Evolutionary conservation across 2,888 invertebrate species (phyloP).

Genomic region (Formica aserva): DNA sequence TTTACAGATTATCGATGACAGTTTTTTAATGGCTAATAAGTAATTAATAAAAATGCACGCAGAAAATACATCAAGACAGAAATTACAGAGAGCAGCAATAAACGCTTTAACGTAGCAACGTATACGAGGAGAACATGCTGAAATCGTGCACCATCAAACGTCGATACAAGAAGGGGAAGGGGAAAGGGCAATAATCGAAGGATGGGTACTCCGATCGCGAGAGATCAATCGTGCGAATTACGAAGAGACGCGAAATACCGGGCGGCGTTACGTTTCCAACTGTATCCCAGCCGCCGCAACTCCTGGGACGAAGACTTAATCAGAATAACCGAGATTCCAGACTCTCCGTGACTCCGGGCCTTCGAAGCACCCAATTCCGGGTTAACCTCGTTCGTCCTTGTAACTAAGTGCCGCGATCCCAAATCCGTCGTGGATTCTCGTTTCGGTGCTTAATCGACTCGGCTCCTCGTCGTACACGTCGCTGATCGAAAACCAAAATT

Average conservation of each 20-base stretch:
- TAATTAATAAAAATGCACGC: not conserved
- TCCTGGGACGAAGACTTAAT: constrained; percentile 70
- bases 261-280: constrained; percentile 48
- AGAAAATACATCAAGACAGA: not conserved
- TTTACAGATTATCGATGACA: not conserved
- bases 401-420: constrained; percentile 78
- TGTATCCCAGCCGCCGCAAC: constrained; percentile 49
- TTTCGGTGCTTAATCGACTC: constrained; percentile 73
- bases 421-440: constrained; percentile 71
- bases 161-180: not conserved
- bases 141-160: not conserved
- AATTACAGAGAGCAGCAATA: not conserved
- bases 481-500: constrained; percentile 52
- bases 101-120: not conserved
- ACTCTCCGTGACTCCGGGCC: constrained; percentile 64
- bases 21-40: not conserved
- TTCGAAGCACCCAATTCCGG: constrained; percentile 75
- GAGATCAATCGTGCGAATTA: constrained; percentile 52
- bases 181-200: constrained; percentile 20
- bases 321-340: constrained; percentile 80
- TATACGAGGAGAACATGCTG: not conserved
- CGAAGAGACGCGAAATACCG: constrained; percentile 54
- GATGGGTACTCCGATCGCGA: constrained; percentile 4
- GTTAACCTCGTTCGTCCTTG: constrained; percentile 77
- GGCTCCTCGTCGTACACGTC: constrained; percentile 32